phyloP scores from a whole-genome alignment of 1,140 invertebrate genomes.

The Octopus bimaculoides region DNA sequence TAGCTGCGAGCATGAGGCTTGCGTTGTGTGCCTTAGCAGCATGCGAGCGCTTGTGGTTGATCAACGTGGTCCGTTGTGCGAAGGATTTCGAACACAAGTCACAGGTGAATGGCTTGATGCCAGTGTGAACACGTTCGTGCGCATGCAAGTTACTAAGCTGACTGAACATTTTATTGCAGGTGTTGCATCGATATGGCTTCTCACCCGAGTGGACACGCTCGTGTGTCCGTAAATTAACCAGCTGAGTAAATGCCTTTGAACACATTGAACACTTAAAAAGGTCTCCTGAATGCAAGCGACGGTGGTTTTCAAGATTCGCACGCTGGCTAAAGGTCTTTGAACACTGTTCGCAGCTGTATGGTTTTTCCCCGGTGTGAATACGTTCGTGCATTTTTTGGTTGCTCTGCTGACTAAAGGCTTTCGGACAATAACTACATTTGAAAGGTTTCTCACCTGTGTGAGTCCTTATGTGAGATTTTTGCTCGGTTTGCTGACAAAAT shows the following conservation, averaged over 20 bases:
- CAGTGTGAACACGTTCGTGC: constrained; percentile 67
- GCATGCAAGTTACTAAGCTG: constrained; percentile 80
- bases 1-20: not conserved
- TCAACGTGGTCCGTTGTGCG: constrained; percentile 32
- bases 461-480: not conserved
- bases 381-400: constrained; percentile 29
- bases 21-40: constrained; percentile 5
- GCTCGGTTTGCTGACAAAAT: not conserved
- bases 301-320: constrained; percentile 82
- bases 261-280: constrained; percentile 68
- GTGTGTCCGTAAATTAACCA: constrained; percentile 79
- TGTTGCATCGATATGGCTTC: constrained; percentile 72
- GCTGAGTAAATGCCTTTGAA: constrained; percentile 82
- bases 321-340: constrained; percentile 86
- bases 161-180: constrained; percentile 76
- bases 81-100: constrained; percentile 51
- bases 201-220: constrained; percentile 79
- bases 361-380: constrained; percentile 42
- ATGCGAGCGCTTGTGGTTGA: constrained; percentile 17
- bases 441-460: constrained; percentile 15
- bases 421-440: constrained; percentile 5
- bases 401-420: not conserved
- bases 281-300: constrained; percentile 86
- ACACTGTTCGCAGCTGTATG: constrained; percentile 77
- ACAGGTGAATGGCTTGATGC: constrained; percentile 55